Percentiles rank a stretch among this genome's conserved stretches.
Conservation (phyloP, 1,140 invertebrate species). For the Drosophila prosaltans region DNA sequence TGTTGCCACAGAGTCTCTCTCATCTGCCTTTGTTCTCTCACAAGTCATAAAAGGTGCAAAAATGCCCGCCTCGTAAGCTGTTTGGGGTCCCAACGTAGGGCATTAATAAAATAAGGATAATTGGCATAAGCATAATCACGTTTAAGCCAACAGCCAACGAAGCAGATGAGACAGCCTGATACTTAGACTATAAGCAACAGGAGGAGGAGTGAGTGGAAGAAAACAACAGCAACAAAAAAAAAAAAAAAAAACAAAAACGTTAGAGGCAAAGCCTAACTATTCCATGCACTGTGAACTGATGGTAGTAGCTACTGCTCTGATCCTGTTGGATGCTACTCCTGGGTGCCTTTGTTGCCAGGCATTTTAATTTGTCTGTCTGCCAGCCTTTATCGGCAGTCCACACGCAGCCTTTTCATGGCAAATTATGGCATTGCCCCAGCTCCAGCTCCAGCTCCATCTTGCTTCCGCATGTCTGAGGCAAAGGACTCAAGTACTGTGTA, state of each 20-base stretch:
- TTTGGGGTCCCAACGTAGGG: conserved; percentile 44
- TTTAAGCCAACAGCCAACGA: conserved; percentile 74
- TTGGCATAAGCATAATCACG: conserved; percentile 81
- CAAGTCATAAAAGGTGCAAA: conserved; percentile 79
- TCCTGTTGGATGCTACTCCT: conserved; percentile 33
- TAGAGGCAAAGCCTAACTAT: conserved; percentile 60
- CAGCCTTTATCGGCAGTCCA: conserved; percentile 75
- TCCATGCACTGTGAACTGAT: conserved; percentile 39
- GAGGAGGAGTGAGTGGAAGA: not conserved
- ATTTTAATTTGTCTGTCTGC: conserved; percentile 71
- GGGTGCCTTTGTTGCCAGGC: conserved; percentile 62
- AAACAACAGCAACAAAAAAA: no score
- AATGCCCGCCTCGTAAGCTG: conserved; percentile 66
- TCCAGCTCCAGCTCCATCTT: not conserved
- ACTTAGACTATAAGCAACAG: conserved; percentile 24
- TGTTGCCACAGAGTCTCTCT: conserved; percentile 28
- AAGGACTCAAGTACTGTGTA: not conserved
- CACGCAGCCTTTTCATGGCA: conserved; percentile 80
- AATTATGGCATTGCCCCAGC: conserved; percentile 67
- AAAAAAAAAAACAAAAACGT: conserved; percentile 22
- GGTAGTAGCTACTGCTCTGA: conserved; percentile 18
- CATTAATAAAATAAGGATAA: conserved; percentile 82
- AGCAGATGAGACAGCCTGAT: conserved; percentile 58
- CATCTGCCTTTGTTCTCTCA: conserved; percentile 48
- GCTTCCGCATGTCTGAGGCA: conserved; percentile 41